Evolutionary conservation across 2,113 vertebrate species (phyloP), one percentile per base, ranked within the genome.

Genomic region (Catharus fuscescens): DNA sequence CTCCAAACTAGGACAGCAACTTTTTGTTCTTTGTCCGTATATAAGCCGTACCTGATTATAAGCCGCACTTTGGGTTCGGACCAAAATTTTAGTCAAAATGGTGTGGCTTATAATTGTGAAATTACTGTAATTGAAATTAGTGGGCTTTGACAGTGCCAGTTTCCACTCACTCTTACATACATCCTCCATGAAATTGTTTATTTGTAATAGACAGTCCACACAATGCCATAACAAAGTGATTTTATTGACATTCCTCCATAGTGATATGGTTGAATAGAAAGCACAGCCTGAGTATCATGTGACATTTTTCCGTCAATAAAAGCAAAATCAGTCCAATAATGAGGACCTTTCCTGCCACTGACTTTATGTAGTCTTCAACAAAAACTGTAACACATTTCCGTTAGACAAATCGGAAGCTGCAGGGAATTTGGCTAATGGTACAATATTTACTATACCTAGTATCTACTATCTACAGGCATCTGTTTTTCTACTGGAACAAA

Each of bases 191-290:
- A 60, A 87, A 47, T 6, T 66, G 53, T 40, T 73, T 56, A 50
- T 76, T 93, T 91, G 48, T 52, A 97, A 98, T 73, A 97, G 97
- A 94, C 53, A 97, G 50, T 94, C 86, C 79, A 98, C 96, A 96
- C 95, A 73, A 85, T 96, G 96, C 95, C 97, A 98, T 98, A 98
- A 98, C 98, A 98, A 99, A 99, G 95, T 98, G 97, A 98, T 94
- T 99, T 99, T 99, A 99, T 99, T 99, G 97, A 98, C 97, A 98
- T 98, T 98, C 98, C 97, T 98, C 97, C 98, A 97, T 98, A 97
- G 97, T 97, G 97, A 97, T 98, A 98, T 98, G 97, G 97, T 98
- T 96, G 95, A 98, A 98, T 97, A 97, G 95, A 98, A 97, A 98
- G 98, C 98, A 97, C 94, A 98, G 98, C 98, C 98, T 98, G 98